Percentiles rank a stretch among this genome's conserved stretches.
Conservation (phyloP, 2,888 invertebrate genomes). For the Euproctis similis region DNA sequence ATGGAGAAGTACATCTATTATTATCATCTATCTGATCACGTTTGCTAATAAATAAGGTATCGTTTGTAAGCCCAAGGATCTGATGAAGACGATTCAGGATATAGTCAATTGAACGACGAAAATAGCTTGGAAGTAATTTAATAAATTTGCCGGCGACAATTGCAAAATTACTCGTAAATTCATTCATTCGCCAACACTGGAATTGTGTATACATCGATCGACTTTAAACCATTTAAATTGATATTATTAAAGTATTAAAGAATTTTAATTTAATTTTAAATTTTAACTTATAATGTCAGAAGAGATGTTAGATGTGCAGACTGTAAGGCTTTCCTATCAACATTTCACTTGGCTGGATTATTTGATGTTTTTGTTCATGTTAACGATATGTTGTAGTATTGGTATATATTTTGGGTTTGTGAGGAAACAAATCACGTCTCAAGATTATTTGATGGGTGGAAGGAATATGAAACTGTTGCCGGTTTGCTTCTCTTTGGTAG, state of each 20-base stretch:
- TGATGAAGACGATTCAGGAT: conserved; percentile 39
- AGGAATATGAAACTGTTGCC: conserved; percentile 86
- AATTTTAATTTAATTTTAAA: neutral
- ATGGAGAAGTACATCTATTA: too few relatives aligned
- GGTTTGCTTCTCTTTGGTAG: conserved; percentile 87
- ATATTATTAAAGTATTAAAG: too few relatives aligned
- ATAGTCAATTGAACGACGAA: conserved; percentile 42
- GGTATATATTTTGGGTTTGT: conserved; percentile 88
- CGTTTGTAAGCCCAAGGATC: conserved; percentile 12
- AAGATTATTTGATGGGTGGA: conserved; percentile 88
- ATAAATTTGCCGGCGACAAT: conserved; percentile 51
- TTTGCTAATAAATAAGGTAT: neutral
- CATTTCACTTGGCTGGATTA: conserved; percentile 79
- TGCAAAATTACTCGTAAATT: conserved; percentile 45
- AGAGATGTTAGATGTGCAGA: conserved; percentile 36
- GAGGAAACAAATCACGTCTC: conserved; percentile 74
- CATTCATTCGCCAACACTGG: conserved; percentile 18
- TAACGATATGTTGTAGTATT: conserved; percentile 81
- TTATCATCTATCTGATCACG: too few relatives aligned
- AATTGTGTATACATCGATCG: too few relatives aligned
- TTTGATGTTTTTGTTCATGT: conserved; percentile 80
- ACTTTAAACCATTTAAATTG: too few relatives aligned
- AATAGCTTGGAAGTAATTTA: conserved; percentile 40
- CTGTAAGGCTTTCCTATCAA: conserved; percentile 42
- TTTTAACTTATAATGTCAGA: conserved; percentile 19